These are phyloP conservation scores for Brachylomia viminalis DNA, from an alignment of 2,888 invertebrate genomes.

Conservation along the genomic window DNA sequence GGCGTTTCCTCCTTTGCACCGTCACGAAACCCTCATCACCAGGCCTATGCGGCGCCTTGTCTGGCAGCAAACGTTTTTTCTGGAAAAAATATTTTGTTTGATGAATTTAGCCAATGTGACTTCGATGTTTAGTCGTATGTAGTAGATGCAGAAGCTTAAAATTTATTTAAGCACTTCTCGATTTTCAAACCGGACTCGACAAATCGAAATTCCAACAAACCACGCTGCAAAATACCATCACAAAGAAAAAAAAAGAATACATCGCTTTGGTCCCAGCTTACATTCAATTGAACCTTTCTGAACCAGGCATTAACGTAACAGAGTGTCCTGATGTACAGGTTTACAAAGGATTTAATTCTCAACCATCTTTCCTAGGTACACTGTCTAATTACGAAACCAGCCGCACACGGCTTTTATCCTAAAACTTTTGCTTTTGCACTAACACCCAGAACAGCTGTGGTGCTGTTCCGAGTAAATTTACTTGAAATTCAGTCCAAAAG, in stretches of 20 bases:
- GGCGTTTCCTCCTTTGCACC: no score
- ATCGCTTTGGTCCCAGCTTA: background rate
- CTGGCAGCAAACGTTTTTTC: no score
- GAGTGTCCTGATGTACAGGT: constrained; percentile 59
- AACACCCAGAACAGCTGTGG: constrained; percentile 60
- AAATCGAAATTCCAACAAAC: constrained; percentile 25
- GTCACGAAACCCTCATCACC: no score
- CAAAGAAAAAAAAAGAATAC: constrained; percentile 13
- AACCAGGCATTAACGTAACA: constrained; percentile 33
- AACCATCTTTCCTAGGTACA: constrained; percentile 62
- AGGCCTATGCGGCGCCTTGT: no score
- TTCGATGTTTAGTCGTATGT: no score
- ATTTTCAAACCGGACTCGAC: background rate
- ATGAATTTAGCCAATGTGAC: background rate
- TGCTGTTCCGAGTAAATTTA: constrained; percentile 64
- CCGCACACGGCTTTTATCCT: constrained; percentile 69
- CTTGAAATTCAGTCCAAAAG: constrained; percentile 62
- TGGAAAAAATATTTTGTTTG: background rate
- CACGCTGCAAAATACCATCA: background rate
- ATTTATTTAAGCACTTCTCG: background rate
- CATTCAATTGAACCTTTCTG: constrained; percentile 29
- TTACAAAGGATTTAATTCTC: constrained; percentile 71
- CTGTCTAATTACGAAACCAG: constrained; percentile 73
- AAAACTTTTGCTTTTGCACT: constrained; percentile 74
- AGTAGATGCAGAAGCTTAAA: no score